Evolutionary conservation across 2,113 vertebrate genomes (phyloP).

Genomic region (Pholis gunnellus): DNA sequence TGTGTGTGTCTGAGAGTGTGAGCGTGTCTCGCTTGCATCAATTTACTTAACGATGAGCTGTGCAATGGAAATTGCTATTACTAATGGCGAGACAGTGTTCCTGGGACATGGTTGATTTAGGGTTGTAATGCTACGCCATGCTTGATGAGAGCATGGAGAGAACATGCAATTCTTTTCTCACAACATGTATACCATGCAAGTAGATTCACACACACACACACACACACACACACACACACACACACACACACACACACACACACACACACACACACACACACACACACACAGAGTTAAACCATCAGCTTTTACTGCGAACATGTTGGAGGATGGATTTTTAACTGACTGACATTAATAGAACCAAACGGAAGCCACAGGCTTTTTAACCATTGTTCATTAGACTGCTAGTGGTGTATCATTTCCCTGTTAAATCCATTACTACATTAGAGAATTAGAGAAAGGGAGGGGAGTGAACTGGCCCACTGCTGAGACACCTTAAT

Average conservation of each 20-base stretch:
- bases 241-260: slow-evolving; percentile 5
- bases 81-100: slow-evolving; percentile 44
- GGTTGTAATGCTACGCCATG: slow-evolving; percentile 26
- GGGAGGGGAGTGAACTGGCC: slow-evolving; percentile 24
- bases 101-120: slow-evolving; percentile 45
- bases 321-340: slow-evolving; percentile 32
- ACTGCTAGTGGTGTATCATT: slow-evolving; percentile 32
- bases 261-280: slow-evolving; percentile 3
- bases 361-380: slow-evolving; percentile 24
- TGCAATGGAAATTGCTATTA: slow-evolving; percentile 44
- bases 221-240: slow-evolving; percentile 17
- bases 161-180: slow-evolving; percentile 30
- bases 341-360: slow-evolving; percentile 47
- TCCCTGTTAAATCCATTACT: slow-evolving; percentile 42
- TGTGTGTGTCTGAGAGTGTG: slow-evolving; percentile 10
- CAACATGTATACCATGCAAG: slow-evolving; percentile 31
- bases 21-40: slow-evolving; percentile 42
- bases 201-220: background rate
- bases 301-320: slow-evolving; percentile 23
- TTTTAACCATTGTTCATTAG: slow-evolving; percentile 51
- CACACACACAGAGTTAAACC: slow-evolving; percentile 25
- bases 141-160: slow-evolving; percentile 36
- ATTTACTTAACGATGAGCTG: slow-evolving; percentile 55
- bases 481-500: slow-evolving; percentile 53
- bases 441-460: slow-evolving; percentile 40